These are phyloP conservation scores for Clepsis dumicolana DNA, from an alignment of 2,888 invertebrate species.

Conservation along the genomic window DNA sequence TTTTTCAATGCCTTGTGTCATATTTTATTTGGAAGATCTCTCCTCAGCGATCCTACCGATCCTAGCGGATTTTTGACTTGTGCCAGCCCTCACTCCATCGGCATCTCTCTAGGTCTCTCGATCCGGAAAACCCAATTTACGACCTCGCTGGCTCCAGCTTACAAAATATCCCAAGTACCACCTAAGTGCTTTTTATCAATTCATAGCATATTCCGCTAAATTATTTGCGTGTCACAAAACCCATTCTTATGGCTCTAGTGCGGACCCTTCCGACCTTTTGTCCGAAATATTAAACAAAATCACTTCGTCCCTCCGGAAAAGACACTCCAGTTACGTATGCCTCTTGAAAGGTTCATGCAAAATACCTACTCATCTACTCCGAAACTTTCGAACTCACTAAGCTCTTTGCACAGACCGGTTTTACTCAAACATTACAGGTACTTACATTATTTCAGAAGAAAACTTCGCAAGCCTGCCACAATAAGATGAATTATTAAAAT, in stretches of 20 bases:
- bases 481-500: conserved; percentile 14
- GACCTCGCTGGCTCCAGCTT: neutral
- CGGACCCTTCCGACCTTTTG: conserved; percentile 30
- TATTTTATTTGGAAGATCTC: too few relatives aligned
- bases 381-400: conserved; percentile 29
- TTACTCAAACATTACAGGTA: conserved; percentile 15
- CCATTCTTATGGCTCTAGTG: conserved; percentile 28
- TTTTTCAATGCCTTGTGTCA: too few relatives aligned
- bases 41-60: too few relatives aligned
- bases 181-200: conserved; percentile 15
- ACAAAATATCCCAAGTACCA: neutral
- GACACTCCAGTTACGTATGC: conserved; percentile 33
- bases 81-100: too few relatives aligned
- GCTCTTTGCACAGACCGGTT: conserved; percentile 16
- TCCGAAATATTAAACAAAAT: conserved; percentile 40
- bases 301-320: conserved; percentile 32
- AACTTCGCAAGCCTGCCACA: conserved; percentile 17
- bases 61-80: too few relatives aligned
- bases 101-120: neutral
- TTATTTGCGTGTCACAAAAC: conserved; percentile 7
- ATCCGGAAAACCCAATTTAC: neutral
- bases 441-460: conserved; percentile 13
- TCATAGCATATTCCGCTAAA: conserved; percentile 13
- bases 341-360: conserved; percentile 22
- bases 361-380: conserved; percentile 23